A percentile compares a stretch with the other conserved stretches of the same genome.
Conservation (phyloP, 2,888 invertebrate genomes). For the Melinaea menophilus region DNA sequence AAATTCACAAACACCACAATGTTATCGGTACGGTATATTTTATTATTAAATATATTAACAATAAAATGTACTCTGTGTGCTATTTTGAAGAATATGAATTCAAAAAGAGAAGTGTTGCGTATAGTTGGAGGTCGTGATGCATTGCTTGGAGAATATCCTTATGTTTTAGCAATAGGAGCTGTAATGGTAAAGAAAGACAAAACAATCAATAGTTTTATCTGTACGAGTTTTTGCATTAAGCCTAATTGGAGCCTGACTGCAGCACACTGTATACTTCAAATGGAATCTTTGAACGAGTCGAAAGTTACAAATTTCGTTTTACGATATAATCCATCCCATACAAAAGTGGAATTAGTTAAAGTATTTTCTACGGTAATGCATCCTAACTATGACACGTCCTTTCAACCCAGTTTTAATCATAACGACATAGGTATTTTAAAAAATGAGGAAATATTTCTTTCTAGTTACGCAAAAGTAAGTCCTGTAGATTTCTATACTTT, state of each 20-base stretch:
- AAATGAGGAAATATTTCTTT: constrained; percentile 8
- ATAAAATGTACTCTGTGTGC: not conserved
- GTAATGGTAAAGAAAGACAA: not conserved
- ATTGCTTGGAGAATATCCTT: constrained; percentile 11
- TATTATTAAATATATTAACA: not conserved
- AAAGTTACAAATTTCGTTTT: not conserved
- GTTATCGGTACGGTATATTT: not conserved
- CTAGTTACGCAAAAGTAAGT: constrained; percentile 12
- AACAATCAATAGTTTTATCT: not conserved
- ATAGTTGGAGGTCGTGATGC: constrained; percentile 8
- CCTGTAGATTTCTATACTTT: constrained; percentile 13
- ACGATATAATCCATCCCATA: not conserved
- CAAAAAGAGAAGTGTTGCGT: constrained; percentile 3
- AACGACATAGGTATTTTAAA: constrained; percentile 17
- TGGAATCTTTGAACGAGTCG: not conserved
- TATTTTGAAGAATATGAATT: not conserved
- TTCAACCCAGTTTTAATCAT: not conserved
- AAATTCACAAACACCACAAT: too few species aligned
- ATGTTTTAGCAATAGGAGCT: constrained; percentile 4
- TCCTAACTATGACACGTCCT: not conserved
- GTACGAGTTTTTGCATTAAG: constrained; percentile 6
- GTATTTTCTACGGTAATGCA: constrained; percentile 8
- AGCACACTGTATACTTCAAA: not conserved
- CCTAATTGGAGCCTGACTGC: constrained; percentile 13
- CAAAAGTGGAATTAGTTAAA: not conserved